Base-by-base conservation (phyloP, 2,888 invertebrate species). In the Aethes cnicana region DNA sequence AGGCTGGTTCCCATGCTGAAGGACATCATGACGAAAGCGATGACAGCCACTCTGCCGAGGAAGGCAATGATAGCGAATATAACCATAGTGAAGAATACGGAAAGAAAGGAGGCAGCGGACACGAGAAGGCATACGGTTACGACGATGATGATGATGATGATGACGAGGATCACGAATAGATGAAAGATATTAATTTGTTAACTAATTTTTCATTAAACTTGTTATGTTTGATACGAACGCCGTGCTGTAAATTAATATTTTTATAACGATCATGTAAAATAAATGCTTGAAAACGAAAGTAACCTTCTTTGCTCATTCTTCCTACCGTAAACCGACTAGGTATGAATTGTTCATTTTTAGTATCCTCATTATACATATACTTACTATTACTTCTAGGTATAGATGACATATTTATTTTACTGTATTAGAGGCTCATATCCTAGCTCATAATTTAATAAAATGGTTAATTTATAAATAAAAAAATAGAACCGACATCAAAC, bases 1-100 rank as follows among this genome's bases (percentile, higher is more conserved):
- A 91, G 58, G 84, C 91, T 61, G 94, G 92, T 0, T 85, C 80
- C 61, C 84, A 85, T 62, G 90, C 92, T 55, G 91, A 92, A 59
- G 93, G 93, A 0, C 85, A 91, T 56, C 68, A 84, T 57, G 85
- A 91, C 57, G 86, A 88, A 50, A 82, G 78, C 20, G 88, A 91
- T 56, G 82, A 84, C 30, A 92, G 91, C 4, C 91, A 92, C 72
- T 86, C 90, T 32, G 89, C 88, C 12, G 90, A 92, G 55, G 84
- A 91, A 59, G 93, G 92, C 0, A 79, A 90, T 26, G 90, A 92
- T 7, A 89, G 84, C 16, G 90, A 92, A 67, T 87, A 91, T 62
- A 81, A 86, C 14, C 76, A 93, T 39, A 82, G 90, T 42, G 85
- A 86, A 14, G 91, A 91, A 50, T 92, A 87, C 57, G 91, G 79